Conservation (phyloP, 2,797 vertebrate genomes). For the Amblyopsis hoosieri region DNA sequence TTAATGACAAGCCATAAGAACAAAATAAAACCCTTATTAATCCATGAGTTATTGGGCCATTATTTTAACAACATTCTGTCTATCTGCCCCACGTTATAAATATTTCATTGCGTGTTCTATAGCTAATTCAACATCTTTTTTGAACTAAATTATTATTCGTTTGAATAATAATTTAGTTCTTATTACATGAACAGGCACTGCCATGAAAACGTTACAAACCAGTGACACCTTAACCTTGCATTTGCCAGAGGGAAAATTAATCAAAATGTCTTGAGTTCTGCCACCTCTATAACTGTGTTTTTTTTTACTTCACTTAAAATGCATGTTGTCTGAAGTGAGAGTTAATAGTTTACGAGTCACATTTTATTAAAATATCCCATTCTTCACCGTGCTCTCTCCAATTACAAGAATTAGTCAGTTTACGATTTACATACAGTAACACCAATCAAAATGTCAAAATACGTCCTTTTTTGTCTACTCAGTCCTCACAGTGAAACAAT, state of each 20-base stretch:
- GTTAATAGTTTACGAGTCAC: conserved; percentile 7
- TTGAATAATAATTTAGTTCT: neutral
- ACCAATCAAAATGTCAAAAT: neutral
- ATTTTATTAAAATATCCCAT: neutral
- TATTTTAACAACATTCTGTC: no score
- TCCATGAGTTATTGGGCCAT: neutral
- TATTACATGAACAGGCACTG: neutral
- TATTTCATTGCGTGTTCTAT: conserved; percentile 17
- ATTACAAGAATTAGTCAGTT: neutral
- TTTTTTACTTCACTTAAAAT: neutral
- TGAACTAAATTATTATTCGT: conserved; percentile 16
- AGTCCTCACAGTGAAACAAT: conserved; percentile 22
- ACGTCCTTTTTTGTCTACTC: neutral
- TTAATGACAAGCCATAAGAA: conserved; percentile 19
- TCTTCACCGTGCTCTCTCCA: neutral
- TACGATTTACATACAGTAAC: neutral
- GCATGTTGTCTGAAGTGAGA: no score
- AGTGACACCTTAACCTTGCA: conserved; percentile 20
- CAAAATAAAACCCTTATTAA: neutral
- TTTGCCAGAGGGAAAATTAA: conserved; percentile 17
- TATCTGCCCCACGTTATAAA: conserved; percentile 10
- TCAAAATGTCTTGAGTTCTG: neutral
- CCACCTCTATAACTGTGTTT: neutral
- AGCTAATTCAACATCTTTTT: neutral
- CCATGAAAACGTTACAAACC: conserved; percentile 12